A percentile compares a stretch with the other conserved stretches of the same genome.
Conservation (phyloP, 2,797 vertebrate genomes). For the Telmatherina bonti region DNA sequence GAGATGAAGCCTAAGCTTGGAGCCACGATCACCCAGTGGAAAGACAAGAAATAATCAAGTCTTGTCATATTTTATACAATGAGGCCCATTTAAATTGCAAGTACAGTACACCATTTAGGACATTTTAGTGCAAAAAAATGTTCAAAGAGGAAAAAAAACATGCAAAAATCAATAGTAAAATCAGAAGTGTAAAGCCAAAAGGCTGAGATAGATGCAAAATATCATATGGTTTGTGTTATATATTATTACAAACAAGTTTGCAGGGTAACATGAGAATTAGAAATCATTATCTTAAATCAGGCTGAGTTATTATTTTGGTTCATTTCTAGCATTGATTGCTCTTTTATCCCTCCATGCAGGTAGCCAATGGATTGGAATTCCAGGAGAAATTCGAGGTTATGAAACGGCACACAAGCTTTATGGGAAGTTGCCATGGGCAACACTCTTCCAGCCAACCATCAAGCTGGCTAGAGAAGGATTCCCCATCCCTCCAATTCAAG, state of each 20-base stretch:
- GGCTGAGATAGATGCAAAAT: no score
- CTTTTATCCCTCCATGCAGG: slow-evolving; percentile 44
- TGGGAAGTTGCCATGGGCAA: slow-evolving; percentile 88
- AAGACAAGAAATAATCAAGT: slow-evolving; percentile 22
- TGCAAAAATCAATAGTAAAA: not conserved
- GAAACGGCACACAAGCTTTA: slow-evolving; percentile 87
- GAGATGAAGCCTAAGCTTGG: not conserved
- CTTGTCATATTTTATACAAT: no score
- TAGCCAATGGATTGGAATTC: slow-evolving; percentile 87
- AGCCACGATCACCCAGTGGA: slow-evolving; percentile 38
- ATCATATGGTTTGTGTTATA: not conserved
- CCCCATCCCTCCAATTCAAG: slow-evolving; percentile 67
- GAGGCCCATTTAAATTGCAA: not conserved
- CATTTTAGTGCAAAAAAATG: not conserved
- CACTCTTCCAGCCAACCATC: slow-evolving; percentile 91
- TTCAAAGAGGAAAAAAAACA: not conserved
- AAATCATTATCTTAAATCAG: not conserved
- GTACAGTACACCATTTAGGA: no score
- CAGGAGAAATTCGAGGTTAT: slow-evolving; percentile 93
- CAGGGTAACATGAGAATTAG: no score
- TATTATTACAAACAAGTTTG: not conserved
- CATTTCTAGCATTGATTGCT: not conserved
- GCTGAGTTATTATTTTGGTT: not conserved
- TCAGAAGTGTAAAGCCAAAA: not conserved
- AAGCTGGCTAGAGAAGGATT: slow-evolving; percentile 89